A percentile compares a stretch with the other conserved stretches of the same genome.
Evolutionary conservation across 2,113 vertebrate genomes (phyloP).

Genomic region (Oryzias celebensis): DNA sequence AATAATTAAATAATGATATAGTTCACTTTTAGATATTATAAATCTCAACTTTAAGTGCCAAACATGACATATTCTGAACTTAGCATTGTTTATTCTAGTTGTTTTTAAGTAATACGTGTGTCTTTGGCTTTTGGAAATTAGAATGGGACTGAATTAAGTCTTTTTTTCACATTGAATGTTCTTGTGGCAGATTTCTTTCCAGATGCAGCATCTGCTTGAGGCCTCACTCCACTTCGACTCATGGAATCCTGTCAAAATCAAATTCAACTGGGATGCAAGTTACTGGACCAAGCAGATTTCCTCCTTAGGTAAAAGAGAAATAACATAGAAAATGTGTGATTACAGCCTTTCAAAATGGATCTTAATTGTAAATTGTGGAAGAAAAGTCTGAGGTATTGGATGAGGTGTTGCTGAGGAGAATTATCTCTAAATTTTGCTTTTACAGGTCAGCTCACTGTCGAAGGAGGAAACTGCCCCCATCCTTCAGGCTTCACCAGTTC

Average conservation of each 20-base stretch:
- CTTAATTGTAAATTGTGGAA: too few relatives aligned
- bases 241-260: slow-evolving; percentile 87
- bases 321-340: slow-evolving; percentile 1
- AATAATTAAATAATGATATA: too few relatives aligned
- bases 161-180: slow-evolving; percentile 1
- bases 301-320: slow-evolving; percentile 79
- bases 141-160: too few relatives aligned
- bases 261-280: slow-evolving; percentile 96
- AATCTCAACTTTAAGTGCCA: too few relatives aligned
- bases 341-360: neutral
- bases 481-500: slow-evolving; percentile 78
- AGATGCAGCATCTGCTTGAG: slow-evolving; percentile 93
- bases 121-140: neutral
- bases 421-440: slow-evolving; percentile 23
- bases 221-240: slow-evolving; percentile 81
- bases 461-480: slow-evolving; percentile 81
- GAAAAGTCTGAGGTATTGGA: neutral
- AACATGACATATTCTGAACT: too few relatives aligned
- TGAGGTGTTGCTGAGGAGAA: neutral
- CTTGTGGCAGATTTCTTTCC: slow-evolving; percentile 87
- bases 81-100: too few relatives aligned
- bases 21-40: too few relatives aligned
- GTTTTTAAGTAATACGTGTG: neutral
- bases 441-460: slow-evolving; percentile 86
- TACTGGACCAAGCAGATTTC: slow-evolving; percentile 96